Evolutionary conservation across 2,113 vertebrate species (phyloP).

Genomic region (Sorex fumeus): DNA sequence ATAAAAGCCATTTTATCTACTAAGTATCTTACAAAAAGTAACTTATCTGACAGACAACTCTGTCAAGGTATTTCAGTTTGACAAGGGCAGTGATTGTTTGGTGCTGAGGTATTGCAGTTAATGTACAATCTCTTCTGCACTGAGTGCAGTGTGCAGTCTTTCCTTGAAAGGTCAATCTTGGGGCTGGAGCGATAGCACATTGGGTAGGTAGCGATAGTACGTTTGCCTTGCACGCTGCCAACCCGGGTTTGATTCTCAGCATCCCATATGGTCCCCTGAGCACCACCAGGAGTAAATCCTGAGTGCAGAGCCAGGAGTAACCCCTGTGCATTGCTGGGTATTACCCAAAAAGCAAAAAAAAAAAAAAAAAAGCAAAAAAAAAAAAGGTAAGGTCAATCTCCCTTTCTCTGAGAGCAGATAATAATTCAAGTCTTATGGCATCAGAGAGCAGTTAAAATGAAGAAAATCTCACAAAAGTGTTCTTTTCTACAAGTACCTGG

Average conservation of each 20-base stretch:
- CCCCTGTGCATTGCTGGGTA: no score
- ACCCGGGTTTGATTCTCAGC: no score
- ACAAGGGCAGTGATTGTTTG: slow-evolving; percentile 61
- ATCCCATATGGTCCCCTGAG: no score
- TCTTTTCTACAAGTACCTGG: slow-evolving; percentile 64
- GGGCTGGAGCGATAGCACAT: no score
- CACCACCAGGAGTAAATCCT: no score
- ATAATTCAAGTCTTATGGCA: slow-evolving; percentile 83
- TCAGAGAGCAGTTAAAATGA: slow-evolving; percentile 81
- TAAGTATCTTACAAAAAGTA: slow-evolving; percentile 70
- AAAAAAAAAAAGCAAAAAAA: no score
- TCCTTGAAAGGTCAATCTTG: slow-evolving; percentile 73
- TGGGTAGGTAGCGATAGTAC: no score
- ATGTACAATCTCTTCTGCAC: no score
- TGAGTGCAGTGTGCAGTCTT: slow-evolving; percentile 69
- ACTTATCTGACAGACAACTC: slow-evolving; percentile 15
- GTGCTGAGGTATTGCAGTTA: background rate
- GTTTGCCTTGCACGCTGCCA: no score
- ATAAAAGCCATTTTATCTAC: slow-evolving; percentile 41
- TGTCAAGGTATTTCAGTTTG: slow-evolving; percentile 70
- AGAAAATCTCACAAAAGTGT: slow-evolving; percentile 74
- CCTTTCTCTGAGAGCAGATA: slow-evolving; percentile 70
- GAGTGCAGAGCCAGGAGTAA: no score
- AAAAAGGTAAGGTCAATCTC: no score
- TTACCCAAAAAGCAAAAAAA: no score